phyloP scores from a whole-genome alignment of 1,140 invertebrate species.

The Zophobas morio region DNA sequence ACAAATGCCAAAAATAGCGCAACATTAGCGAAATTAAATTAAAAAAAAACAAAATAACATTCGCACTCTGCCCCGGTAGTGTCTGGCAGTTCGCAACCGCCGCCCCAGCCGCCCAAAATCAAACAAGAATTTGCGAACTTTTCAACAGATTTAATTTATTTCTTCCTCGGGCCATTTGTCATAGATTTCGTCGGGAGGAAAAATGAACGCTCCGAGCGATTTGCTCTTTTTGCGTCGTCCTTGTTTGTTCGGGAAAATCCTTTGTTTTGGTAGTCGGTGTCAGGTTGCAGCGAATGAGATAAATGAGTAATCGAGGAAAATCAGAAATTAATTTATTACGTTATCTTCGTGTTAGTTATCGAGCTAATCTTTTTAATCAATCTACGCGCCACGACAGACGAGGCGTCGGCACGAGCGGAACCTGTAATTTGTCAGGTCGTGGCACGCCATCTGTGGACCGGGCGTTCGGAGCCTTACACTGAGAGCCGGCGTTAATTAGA shows the following conservation, averaged over 20 bases:
- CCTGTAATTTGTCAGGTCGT: slow-evolving; percentile 57
- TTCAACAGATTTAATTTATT: slow-evolving; percentile 26
- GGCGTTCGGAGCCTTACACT: slow-evolving; percentile 4
- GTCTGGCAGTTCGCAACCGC: background rate
- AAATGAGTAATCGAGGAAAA: slow-evolving; percentile 54
- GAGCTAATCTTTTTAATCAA: slow-evolving; percentile 57
- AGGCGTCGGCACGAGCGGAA: slow-evolving; percentile 52
- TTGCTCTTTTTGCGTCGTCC: slow-evolving; percentile 26
- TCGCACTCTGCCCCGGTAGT: background rate
- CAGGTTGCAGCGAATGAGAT: slow-evolving; percentile 43
- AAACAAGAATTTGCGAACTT: slow-evolving; percentile 26
- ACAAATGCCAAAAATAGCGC: too few relatives aligned
- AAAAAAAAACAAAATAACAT: background rate
- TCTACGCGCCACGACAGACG: slow-evolving; percentile 52
- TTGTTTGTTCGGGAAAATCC: slow-evolving; percentile 29
- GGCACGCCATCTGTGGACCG: slow-evolving; percentile 51
- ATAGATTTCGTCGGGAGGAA: slow-evolving; percentile 31
- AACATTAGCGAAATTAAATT: too few relatives aligned
- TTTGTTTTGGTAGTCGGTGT: slow-evolving; percentile 44
- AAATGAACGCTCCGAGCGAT: slow-evolving; percentile 24
- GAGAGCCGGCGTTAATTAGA: slow-evolving; percentile 13
- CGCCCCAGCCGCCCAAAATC: background rate
- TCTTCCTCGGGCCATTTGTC: slow-evolving; percentile 27
- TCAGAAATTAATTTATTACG: slow-evolving; percentile 55
- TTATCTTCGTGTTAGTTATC: slow-evolving; percentile 54